These are phyloP conservation scores for Drosophila obscura DNA, from an alignment of 1,140 invertebrate genomes.

Conservation along the genomic window DNA sequence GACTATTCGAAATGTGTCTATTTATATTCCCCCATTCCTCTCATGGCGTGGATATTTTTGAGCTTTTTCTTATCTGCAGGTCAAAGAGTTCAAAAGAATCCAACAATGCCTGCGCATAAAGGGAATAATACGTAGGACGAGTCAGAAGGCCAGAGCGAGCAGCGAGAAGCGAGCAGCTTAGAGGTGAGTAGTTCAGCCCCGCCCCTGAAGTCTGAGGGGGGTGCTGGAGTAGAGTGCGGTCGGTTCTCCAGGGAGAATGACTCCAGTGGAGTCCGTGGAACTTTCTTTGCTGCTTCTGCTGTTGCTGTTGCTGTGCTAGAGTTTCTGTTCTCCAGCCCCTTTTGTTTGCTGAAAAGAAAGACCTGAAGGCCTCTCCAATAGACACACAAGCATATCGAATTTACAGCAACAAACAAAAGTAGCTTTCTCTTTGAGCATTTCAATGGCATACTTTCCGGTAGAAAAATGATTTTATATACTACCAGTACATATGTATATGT, in stretches of 20 bases:
- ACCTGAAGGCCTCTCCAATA: constrained; percentile 33
- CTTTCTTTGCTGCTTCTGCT: constrained; percentile 14
- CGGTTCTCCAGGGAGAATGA: constrained; percentile 18
- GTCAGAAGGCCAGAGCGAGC: too few species aligned
- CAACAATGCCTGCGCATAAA: too few species aligned
- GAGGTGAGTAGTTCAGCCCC: too few species aligned
- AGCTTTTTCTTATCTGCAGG: too few species aligned
- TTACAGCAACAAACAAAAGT: constrained; percentile 31
- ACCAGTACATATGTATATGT: not conserved
- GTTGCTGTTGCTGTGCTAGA: not conserved
- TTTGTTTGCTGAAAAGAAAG: constrained; percentile 30
- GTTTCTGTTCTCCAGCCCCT: constrained; percentile 22
- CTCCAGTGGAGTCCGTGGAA: constrained; percentile 24
- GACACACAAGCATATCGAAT: constrained; percentile 31
- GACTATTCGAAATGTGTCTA: too few species aligned
- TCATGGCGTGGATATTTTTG: too few species aligned
- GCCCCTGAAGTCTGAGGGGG: constrained; percentile 2
- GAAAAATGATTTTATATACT: too few species aligned
- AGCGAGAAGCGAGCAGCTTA: too few species aligned
- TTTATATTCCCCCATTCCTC: too few species aligned
- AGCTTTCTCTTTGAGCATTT: too few species aligned
- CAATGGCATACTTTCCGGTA: constrained; percentile 5
- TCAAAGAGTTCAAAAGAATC: too few species aligned
- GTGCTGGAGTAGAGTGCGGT: constrained; percentile 2
- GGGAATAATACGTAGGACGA: too few species aligned